phyloP scores from a whole-genome alignment of 2,113 vertebrate species.

The Passer montanus region DNA sequence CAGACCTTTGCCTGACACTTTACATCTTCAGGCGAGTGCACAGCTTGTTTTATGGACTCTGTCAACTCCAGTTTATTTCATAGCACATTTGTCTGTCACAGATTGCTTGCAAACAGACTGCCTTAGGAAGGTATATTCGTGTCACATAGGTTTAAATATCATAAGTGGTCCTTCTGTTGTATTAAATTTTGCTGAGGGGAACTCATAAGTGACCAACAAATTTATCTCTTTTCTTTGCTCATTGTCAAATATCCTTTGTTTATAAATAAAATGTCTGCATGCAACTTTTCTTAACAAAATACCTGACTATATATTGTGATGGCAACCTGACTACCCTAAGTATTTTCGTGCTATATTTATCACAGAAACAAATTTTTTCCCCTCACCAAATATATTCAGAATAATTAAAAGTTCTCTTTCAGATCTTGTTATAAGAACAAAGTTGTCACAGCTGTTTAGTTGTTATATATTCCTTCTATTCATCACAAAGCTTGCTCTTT shows the following conservation, averaged over 20 bases:
- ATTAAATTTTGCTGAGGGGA: conserved; percentile 26
- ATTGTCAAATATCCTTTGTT: background rate
- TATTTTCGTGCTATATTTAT: background rate
- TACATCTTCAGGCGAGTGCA: conserved; percentile 34
- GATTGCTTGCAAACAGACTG: conserved; percentile 33
- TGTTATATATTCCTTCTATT: background rate
- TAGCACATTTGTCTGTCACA: conserved; percentile 4
- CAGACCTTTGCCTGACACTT: conserved; percentile 3
- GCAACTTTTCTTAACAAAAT: background rate
- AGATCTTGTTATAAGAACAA: background rate
- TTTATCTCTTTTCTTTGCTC: background rate
- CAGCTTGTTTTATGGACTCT: conserved; percentile 56
- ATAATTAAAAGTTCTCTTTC: background rate
- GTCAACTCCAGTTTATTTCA: conserved; percentile 38
- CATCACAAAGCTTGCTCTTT: background rate
- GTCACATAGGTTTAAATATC: conserved; percentile 27
- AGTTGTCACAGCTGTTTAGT: background rate
- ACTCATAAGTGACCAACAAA: conserved; percentile 8
- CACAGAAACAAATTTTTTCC: background rate
- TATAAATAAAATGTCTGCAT: background rate
- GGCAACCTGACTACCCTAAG: background rate
- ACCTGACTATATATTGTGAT: background rate
- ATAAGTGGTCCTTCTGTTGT: conserved; percentile 23
- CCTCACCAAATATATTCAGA: background rate
- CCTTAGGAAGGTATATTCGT: background rate